Conservation (phyloP, 2,888 invertebrate genomes). For the Acrobasis suavella region DNA sequence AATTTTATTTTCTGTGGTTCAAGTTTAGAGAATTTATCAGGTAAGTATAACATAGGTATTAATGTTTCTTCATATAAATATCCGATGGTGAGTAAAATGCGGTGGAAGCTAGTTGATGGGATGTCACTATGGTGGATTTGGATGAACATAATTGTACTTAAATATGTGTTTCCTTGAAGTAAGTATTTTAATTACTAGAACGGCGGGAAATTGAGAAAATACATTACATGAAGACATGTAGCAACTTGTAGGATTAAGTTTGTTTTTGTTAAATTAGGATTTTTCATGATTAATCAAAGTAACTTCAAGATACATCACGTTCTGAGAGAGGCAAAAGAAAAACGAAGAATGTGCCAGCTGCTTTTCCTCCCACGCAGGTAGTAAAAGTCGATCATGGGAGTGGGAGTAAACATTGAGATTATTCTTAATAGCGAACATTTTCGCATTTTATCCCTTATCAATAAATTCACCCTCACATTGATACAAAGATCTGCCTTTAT, state of each 20-base stretch:
- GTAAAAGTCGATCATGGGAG: too few relatives aligned
- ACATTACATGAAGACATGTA: neutral
- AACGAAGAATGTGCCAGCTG: too few relatives aligned
- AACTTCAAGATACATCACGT: neutral
- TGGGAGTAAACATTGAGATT: too few relatives aligned
- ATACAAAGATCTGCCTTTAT: too few relatives aligned
- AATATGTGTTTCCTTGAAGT: neutral
- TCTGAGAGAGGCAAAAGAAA: too few relatives aligned
- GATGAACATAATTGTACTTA: constrained; percentile 2
- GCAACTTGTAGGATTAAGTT: neutral
- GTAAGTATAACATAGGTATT: too few relatives aligned
- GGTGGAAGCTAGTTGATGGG: neutral
- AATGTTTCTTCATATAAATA: neutral
- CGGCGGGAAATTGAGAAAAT: neutral
- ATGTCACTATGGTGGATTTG: neutral
- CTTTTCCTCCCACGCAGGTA: too few relatives aligned
- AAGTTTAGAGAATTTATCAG: neutral
- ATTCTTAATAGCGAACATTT: too few relatives aligned
- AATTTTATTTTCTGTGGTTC: neutral
- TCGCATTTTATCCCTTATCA: too few relatives aligned
- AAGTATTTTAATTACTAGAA: neutral
- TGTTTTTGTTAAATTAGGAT: neutral
- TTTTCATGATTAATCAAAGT: neutral
- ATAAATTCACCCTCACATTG: too few relatives aligned
- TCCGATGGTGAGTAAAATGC: neutral